Percentiles rank a stretch among this genome's conserved stretches.
Evolutionary conservation across 2,888 invertebrate species (phyloP).

Genomic region (Melieria picta): DNA sequence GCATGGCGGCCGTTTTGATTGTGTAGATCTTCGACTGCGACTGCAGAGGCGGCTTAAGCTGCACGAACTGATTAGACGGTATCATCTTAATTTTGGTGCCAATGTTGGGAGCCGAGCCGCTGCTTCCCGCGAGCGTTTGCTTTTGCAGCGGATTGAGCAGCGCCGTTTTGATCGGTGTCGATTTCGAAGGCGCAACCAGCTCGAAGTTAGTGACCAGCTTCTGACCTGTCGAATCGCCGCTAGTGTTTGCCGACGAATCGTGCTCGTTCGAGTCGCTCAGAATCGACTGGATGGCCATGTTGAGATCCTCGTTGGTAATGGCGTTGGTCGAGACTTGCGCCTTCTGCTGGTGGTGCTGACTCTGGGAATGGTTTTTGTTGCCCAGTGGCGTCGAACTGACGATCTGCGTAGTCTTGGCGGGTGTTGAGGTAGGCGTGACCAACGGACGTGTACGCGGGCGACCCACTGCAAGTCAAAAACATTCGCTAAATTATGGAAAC

Average conservation of each 20-base stretch:
- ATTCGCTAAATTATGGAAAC: not conserved
- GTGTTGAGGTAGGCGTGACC: constrained; percentile 37
- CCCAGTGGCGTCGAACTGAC: constrained; percentile 28
- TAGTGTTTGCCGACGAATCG: constrained; percentile 44
- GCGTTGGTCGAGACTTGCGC: constrained; percentile 42
- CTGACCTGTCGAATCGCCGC: constrained; percentile 41
- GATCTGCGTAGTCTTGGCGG: constrained; percentile 36
- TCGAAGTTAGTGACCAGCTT: constrained; percentile 53
- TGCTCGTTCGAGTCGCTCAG: constrained; percentile 57
- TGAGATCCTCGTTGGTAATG: constrained; percentile 58
- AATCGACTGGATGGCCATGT: constrained; percentile 65
- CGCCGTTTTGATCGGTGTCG: constrained; percentile 44
- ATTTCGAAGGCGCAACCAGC: constrained; percentile 50
- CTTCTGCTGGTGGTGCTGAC: constrained; percentile 31
- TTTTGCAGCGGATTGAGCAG: constrained; percentile 43
- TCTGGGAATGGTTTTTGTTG: constrained; percentile 15
- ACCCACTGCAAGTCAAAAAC: constrained; percentile 63
- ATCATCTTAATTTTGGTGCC: constrained; percentile 65
- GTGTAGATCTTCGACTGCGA: constrained; percentile 63
- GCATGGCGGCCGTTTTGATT: constrained; percentile 53
- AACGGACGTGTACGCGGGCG: constrained; percentile 66
- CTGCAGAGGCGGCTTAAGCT: constrained; percentile 57
- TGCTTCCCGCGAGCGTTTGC: constrained; percentile 35
- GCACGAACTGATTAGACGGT: constrained; percentile 63
- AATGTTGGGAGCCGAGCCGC: constrained; percentile 37